Evolutionary conservation across 2,888 invertebrate species (phyloP), one percentile per base, ranked within the genome.

Genomic region (Zygothrica quintamaculata): DNA sequence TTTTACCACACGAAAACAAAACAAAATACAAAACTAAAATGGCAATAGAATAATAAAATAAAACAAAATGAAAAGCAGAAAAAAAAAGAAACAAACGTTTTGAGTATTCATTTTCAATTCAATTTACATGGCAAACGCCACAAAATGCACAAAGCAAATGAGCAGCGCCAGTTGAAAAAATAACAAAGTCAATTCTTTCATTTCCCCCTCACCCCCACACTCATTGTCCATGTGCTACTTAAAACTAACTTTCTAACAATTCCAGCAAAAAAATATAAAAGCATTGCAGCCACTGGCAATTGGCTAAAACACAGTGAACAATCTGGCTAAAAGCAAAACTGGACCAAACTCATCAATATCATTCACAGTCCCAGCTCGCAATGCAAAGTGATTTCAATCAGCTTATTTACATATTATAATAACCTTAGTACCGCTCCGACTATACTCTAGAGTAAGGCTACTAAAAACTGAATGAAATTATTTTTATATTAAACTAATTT

Each of bases 131-230:
- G 65, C 87, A 67, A 84, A 59, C 73, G 64, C 62, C 66, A 55
- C 65, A 67, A 69, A 78, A 85, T 73, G 65, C 51, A 76, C 80
- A 86, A 84, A 86, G 80, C 59, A 80, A 79, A 84, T 80, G 80
- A 79, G 65, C 77, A 84, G 52, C 62, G 57, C 65, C 86, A 71
- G 59, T 71, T 65, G 84, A 62, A 72, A 66, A 72, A 86, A 79
- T 72, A 79, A 74, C 76, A 82, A 53, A 57, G 68, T 66, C 52
- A 40, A 50, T 43, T 55, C 29, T 43, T 12, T 40, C 34, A 31
- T 37, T 15, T 1, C 9, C 18, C 5, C 4, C 33, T 29, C 7
- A 15, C 12, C 9, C n/a, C 11, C 36, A 33, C 71, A 37, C 42
- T 34, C 64, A 39, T 44, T 58, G 55, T 69, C 51, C 65, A 22